phyloP scores from a whole-genome alignment of 2,888 invertebrate species.

The Muscina levida region DNA sequence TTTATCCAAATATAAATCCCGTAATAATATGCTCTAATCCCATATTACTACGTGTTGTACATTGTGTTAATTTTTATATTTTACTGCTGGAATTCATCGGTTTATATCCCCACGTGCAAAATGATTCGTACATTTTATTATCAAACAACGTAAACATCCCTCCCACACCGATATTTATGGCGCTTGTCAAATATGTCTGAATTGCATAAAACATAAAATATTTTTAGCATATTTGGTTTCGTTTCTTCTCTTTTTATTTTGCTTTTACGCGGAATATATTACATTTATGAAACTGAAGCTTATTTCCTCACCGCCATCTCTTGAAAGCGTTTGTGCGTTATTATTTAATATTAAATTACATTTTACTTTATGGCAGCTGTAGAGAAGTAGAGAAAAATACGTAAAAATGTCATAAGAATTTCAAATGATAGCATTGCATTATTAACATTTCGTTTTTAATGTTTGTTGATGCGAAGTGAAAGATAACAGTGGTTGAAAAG shows the following conservation, averaged over 20 bases:
- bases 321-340: neutral
- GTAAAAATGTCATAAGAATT: slow-evolving; percentile 35
- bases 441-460: slow-evolving; percentile 7
- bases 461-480: too few relatives aligned
- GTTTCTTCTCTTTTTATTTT: neutral
- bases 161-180: too few relatives aligned
- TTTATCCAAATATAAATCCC: neutral
- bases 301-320: neutral
- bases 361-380: neutral
- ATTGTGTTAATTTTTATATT: slow-evolving; percentile 1
- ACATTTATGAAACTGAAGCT: too few relatives aligned
- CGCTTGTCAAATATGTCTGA: too few relatives aligned
- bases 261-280: neutral
- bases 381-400: neutral
- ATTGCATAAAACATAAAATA: slow-evolving; percentile 8
- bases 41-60: slow-evolving; percentile 7
- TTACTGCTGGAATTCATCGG: neutral
- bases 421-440: slow-evolving; percentile 31
- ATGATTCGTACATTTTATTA: neutral
- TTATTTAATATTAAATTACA: slow-evolving; percentile 11
- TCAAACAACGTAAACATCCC: neutral
- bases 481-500: too few relatives aligned
- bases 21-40: slow-evolving; percentile 18
- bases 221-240: too few relatives aligned
- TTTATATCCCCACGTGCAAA: neutral